These are phyloP conservation scores for Cataglyphis albicans DNA, from an alignment of 2,888 invertebrate genomes.

Conservation along the genomic window DNA sequence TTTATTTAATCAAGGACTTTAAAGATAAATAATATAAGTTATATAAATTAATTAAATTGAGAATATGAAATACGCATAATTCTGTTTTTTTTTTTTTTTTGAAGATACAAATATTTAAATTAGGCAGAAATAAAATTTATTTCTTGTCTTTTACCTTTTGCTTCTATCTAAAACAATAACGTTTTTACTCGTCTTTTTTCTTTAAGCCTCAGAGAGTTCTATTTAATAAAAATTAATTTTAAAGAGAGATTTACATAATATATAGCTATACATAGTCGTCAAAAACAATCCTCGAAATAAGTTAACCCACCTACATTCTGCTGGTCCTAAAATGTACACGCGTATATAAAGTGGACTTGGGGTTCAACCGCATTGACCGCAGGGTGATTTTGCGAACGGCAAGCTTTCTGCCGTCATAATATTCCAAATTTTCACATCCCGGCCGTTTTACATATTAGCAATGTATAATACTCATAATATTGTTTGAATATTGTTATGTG, in stretches of 20 bases:
- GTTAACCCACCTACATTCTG: conserved; percentile 22
- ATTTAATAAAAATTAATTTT: conserved; percentile 31
- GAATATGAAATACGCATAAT: neutral
- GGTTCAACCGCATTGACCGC: conserved; percentile 39
- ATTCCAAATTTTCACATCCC: conserved; percentile 41
- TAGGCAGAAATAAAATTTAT: neutral
- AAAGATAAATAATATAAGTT: neutral
- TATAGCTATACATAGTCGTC: neutral
- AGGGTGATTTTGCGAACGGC: conserved; percentile 30
- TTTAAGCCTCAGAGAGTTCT: neutral
- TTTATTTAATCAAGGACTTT: neutral
- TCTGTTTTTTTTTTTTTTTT: neutral
- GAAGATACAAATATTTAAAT: neutral
- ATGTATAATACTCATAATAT: conserved; percentile 16
- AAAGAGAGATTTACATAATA: neutral
- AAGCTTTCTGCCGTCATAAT: conserved; percentile 36
- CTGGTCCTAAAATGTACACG: conserved; percentile 26
- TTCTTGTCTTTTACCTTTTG: neutral
- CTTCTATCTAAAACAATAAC: neutral
- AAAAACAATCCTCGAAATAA: conserved; percentile 33
- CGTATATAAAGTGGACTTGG: conserved; percentile 46
- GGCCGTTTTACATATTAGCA: conserved; percentile 11
- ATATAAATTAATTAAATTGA: neutral
- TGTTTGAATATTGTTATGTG: conserved; percentile 19
- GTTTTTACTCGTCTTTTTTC: neutral